A percentile compares a stretch with the other conserved stretches of the same genome.
phyloP scores from a whole-genome alignment of 2,797 vertebrate species.

The Myotis myotis region DNA sequence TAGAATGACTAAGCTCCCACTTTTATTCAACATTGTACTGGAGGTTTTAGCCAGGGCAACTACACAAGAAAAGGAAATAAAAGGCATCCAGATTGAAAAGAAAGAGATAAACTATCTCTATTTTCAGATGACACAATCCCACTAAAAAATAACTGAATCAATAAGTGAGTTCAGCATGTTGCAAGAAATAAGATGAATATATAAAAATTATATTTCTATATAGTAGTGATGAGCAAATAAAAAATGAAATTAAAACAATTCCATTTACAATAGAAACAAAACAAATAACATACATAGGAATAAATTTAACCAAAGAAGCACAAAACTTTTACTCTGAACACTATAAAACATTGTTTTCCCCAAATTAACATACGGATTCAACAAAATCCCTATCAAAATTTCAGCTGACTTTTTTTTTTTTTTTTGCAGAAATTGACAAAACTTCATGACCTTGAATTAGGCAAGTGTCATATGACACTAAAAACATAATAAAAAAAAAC shows the following conservation, averaged over 20 bases:
- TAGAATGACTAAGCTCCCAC: neutral
- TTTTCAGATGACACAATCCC: neutral
- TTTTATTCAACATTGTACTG: neutral
- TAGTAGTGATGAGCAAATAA: neutral
- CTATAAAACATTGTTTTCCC: neutral
- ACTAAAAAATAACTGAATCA: neutral
- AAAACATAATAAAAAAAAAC: neutral
- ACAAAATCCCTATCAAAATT: neutral
- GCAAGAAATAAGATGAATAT: neutral
- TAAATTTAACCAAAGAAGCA: neutral
- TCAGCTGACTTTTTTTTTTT: neutral
- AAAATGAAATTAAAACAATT: constrained; percentile 4
- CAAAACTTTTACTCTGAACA: neutral
- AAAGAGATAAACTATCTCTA: neutral
- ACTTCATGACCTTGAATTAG: neutral
- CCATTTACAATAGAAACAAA: neutral
- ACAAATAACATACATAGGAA: neutral
- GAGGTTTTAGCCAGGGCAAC: neutral
- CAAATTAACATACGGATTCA: neutral
- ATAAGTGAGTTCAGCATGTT: neutral
- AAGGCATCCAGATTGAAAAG: neutral
- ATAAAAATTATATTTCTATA: neutral
- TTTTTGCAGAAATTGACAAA: neutral
- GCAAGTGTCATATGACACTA: neutral
- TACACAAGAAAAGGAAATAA: neutral